Percentiles rank a stretch among this genome's conserved stretches.
Evolutionary conservation across 2,113 vertebrate genomes (phyloP).

Genomic region (Phoxinus phoxinus): DNA sequence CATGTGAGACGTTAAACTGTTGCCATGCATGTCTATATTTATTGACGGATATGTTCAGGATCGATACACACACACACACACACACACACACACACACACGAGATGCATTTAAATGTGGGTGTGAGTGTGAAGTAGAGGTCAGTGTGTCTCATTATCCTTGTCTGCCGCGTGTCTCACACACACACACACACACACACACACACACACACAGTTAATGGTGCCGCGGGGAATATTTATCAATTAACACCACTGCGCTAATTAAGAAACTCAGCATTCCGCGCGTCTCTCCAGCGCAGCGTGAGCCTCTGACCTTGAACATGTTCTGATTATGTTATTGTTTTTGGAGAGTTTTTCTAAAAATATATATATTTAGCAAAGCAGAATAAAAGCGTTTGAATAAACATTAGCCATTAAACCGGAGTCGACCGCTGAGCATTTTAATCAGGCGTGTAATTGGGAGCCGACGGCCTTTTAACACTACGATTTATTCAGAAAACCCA

Average conservation of each 20-base stretch:
- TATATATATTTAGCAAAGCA: conserved; percentile 17
- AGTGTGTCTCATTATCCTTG: neutral
- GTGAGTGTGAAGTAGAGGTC: neutral
- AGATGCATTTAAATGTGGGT: too few relatives aligned
- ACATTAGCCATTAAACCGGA: conserved; percentile 50
- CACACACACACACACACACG: too few relatives aligned
- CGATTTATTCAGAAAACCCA: neutral
- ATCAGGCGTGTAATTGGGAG: conserved; percentile 6
- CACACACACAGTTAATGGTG: conserved; percentile 25
- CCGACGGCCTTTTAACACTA: neutral
- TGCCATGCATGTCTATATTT: too few relatives aligned
- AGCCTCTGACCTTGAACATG: conserved; percentile 48
- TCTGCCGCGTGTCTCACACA: neutral
- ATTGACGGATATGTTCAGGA: too few relatives aligned
- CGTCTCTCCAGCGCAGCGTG: conserved; percentile 12
- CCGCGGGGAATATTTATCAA: conserved; percentile 54
- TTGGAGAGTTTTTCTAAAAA: conserved; percentile 11
- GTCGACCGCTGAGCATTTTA: conserved; percentile 29
- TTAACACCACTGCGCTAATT: conserved; percentile 54
- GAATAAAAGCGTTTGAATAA: conserved; percentile 44
- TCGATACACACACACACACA: too few relatives aligned
- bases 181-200: neutral
- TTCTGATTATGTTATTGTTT: conserved; percentile 31
- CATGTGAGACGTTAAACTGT: too few relatives aligned
- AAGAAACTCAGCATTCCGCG: conserved; percentile 48